phyloP scores from a whole-genome alignment of 2,113 vertebrate species.

The Malurus cyaneus region DNA sequence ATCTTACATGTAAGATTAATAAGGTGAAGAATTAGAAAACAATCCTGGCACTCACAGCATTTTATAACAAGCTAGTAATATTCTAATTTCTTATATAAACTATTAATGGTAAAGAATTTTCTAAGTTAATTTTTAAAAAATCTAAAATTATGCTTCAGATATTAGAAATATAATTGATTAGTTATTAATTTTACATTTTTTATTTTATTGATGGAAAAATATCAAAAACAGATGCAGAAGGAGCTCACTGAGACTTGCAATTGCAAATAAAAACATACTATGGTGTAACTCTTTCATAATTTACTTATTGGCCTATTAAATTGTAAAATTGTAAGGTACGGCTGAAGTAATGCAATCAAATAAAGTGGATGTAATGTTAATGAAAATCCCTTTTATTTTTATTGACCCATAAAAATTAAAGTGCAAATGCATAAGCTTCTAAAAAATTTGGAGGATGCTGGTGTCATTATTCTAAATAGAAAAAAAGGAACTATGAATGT shows the following conservation, averaged over 20 bases:
- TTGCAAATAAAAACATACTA: neutral
- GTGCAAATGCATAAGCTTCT: neutral
- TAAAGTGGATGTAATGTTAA: slow-evolving; percentile 64
- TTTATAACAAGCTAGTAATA: neutral
- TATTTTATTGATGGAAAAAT: neutral
- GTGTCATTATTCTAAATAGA: slow-evolving; percentile 16
- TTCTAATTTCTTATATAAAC: neutral
- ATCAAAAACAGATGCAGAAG: neutral
- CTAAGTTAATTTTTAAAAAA: neutral
- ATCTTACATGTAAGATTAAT: neutral
- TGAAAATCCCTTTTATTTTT: slow-evolving; percentile 58
- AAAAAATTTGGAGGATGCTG: neutral
- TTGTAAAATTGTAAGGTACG: slow-evolving; percentile 44
- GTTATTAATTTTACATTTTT: neutral
- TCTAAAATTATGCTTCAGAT: neutral
- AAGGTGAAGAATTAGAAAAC: neutral
- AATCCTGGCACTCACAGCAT: neutral
- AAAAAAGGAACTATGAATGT: neutral
- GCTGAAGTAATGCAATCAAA: slow-evolving; percentile 57
- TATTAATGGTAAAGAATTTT: neutral
- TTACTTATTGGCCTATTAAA: neutral
- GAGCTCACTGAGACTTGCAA: neutral
- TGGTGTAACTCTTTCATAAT: neutral
- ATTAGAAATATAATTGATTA: neutral
- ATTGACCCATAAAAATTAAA: slow-evolving; percentile 54